Conservation (phyloP, 2,797 vertebrate genomes). For the Hyperoplus lanceolatus region DNA sequence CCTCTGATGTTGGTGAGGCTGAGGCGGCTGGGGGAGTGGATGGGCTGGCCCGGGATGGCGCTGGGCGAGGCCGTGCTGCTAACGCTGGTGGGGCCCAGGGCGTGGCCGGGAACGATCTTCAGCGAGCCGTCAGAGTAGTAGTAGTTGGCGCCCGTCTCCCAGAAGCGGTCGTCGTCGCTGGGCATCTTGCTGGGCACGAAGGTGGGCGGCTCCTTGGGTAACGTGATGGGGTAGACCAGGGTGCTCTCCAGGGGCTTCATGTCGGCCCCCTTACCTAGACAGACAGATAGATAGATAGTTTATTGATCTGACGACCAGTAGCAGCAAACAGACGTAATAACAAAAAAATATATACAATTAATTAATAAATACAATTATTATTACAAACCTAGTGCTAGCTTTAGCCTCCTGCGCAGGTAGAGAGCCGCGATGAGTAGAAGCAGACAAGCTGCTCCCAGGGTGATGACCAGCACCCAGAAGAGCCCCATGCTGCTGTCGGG, state of each 20-base stretch:
- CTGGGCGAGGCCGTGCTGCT: constrained; percentile 90
- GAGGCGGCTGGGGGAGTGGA: constrained; percentile 94
- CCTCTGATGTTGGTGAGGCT: constrained; percentile 93
- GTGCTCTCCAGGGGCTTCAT: constrained; percentile 94
- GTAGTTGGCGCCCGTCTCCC: constrained; percentile 94
- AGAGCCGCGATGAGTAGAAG: constrained; percentile 90
- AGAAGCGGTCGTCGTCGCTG: constrained; percentile 93
- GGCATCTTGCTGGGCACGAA: constrained; percentile 92
- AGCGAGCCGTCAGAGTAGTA: constrained; percentile 97
- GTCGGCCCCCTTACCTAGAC: constrained; percentile 88
- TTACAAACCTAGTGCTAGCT: constrained; percentile 89
- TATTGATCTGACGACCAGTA: no score
- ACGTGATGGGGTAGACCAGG: constrained; percentile 93
- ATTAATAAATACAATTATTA: no score
- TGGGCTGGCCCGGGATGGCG: constrained; percentile 91
- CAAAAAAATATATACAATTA: no score
- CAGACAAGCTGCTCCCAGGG: constrained; percentile 90
- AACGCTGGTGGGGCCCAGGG: constrained; percentile 87
- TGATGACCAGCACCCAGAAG: constrained; percentile 95
- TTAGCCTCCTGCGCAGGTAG: constrained; percentile 91
- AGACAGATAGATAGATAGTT: no score
- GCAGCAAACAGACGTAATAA: no score
- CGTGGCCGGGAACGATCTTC: constrained; percentile 96
- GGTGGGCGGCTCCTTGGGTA: constrained; percentile 93
- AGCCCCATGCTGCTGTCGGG: constrained; percentile 92